Evolutionary conservation across 2,888 invertebrate genomes (phyloP).

Genomic region (Lepidocyrtoides sp.): DNA sequence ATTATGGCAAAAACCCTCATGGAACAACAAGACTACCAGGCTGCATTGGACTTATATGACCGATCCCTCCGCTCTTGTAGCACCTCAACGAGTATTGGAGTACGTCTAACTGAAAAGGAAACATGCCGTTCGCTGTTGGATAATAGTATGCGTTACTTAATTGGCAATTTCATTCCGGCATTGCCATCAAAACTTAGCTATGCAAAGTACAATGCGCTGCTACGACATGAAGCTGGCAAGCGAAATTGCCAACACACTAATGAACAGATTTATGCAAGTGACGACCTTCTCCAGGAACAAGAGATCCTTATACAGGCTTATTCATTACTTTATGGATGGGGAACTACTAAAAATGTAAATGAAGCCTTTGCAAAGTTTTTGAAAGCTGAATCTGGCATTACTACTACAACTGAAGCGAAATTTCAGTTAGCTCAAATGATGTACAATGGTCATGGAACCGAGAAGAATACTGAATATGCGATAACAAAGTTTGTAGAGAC

Average conservation of each 20-base stretch:
- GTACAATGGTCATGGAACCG: not conserved
- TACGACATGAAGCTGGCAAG: not conserved
- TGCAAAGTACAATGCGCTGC: not conserved
- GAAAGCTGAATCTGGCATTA: not conserved
- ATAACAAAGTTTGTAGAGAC: not conserved
- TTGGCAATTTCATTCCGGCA: not conserved
- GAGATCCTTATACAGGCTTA: conserved; percentile 4
- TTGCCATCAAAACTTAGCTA: not conserved
- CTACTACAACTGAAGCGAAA: conserved; percentile 11
- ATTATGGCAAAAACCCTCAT: not conserved
- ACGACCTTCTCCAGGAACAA: not conserved
- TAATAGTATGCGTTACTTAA: no score
- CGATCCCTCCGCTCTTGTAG: not conserved
- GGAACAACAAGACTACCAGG: not conserved
- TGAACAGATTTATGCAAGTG: no score
- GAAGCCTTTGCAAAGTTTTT: not conserved
- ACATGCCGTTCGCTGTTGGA: not conserved
- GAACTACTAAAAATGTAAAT: not conserved
- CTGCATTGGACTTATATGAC: not conserved
- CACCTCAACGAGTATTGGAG: not conserved
- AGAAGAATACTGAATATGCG: not conserved
- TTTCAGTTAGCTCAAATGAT: not conserved
- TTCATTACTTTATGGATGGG: conserved; percentile 29
- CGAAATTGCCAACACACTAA: not conserved
- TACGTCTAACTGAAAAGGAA: not conserved